Evolutionary conservation across 1,140 invertebrate species (phyloP).

Genomic region (Drosophila pectinifera): DNA sequence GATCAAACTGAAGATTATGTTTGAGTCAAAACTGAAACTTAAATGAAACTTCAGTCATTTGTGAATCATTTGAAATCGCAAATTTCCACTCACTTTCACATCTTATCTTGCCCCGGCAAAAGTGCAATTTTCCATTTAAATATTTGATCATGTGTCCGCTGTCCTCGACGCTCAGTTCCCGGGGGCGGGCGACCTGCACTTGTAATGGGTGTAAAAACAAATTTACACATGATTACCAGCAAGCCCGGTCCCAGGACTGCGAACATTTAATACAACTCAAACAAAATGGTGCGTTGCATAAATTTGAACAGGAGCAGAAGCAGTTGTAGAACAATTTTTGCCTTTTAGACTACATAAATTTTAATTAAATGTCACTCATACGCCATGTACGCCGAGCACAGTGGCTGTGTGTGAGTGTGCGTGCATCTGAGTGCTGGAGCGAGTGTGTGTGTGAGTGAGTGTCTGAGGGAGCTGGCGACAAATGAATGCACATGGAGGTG

Average conservation of each 20-base stretch:
- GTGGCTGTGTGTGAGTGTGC: slow-evolving; percentile 29
- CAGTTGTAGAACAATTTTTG: slow-evolving; percentile 62
- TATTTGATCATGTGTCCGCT: slow-evolving; percentile 61
- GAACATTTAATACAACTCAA: slow-evolving; percentile 81
- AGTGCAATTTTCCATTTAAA: slow-evolving; percentile 70
- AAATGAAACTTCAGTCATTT: slow-evolving; percentile 50
- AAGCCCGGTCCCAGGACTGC: slow-evolving; percentile 52
- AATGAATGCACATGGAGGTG: slow-evolving; percentile 77
- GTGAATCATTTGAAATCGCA: not conserved
- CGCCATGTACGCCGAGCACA: slow-evolving; percentile 75
- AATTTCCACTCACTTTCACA: slow-evolving; percentile 20
- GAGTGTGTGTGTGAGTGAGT: slow-evolving; percentile 9
- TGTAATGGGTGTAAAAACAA: slow-evolving; percentile 74
- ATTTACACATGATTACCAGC: slow-evolving; percentile 79
- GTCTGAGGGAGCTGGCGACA: slow-evolving; percentile 49
- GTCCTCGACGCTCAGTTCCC: slow-evolving; percentile 1
- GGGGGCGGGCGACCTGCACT: slow-evolving; percentile 45
- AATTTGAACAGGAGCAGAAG: slow-evolving; percentile 63
- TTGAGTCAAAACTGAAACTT: slow-evolving; percentile 10
- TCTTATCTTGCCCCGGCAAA: slow-evolving; percentile 14
- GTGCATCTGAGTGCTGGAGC: slow-evolving; percentile 42
- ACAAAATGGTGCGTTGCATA: slow-evolving; percentile 80
- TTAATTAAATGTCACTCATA: slow-evolving; percentile 84
- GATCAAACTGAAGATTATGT: slow-evolving; percentile 7
- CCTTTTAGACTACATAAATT: slow-evolving; percentile 80